Evolutionary conservation across 2,888 invertebrate species (phyloP).

Genomic region (Cephus rjabovi): DNA sequence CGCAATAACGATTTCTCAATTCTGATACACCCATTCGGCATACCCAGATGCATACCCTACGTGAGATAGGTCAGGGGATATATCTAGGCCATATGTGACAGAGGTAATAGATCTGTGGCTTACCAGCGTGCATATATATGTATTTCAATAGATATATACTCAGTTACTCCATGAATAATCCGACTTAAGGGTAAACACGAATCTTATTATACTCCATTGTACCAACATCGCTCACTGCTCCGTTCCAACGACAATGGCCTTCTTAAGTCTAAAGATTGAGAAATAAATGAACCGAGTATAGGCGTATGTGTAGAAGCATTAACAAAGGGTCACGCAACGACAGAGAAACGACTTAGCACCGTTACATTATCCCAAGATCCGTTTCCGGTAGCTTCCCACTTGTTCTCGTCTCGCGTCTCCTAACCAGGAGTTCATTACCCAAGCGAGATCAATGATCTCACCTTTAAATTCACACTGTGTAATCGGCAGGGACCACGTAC

Average conservation of each 20-base stretch:
- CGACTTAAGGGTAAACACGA: neutral
- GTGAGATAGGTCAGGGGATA: neutral
- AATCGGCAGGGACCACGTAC: conserved; percentile 17
- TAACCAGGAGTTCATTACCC: conserved; percentile 44
- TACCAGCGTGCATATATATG: neutral
- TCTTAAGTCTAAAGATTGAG: neutral
- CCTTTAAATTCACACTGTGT: conserved; percentile 51
- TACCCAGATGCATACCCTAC: neutral
- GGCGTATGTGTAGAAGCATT: neutral
- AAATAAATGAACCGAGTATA: neutral
- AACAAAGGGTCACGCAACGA: conserved; percentile 39
- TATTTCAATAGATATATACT: neutral
- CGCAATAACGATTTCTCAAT: neutral
- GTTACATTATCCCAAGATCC: conserved; percentile 53
- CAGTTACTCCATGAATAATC: neutral
- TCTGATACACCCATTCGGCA: neutral
- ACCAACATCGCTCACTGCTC: neutral
- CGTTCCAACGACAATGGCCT: neutral
- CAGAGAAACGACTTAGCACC: conserved; percentile 46
- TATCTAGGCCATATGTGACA: neutral
- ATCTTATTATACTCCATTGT: neutral
- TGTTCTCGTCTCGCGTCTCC: conserved; percentile 14
- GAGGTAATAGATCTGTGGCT: neutral
- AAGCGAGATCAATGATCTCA: conserved; percentile 38
- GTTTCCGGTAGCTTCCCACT: conserved; percentile 39